Evolutionary conservation across 2,888 invertebrate genomes (phyloP).

Genomic region (Ormyrus thymus): DNA sequence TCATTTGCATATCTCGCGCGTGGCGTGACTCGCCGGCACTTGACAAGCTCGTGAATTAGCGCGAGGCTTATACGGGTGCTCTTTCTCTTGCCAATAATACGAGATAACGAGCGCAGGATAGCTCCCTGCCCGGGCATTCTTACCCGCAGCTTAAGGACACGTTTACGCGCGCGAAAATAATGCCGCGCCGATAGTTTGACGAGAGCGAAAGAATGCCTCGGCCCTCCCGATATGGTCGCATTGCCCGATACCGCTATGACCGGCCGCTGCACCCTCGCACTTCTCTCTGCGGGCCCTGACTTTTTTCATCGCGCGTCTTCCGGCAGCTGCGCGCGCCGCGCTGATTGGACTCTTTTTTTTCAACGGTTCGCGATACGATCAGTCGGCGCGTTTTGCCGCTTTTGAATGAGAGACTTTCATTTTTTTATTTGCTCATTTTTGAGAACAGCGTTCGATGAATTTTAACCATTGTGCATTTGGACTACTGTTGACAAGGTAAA

Average conservation of each 20-base stretch:
- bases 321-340: no score
- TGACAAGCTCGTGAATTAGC: constrained; percentile 58
- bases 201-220: constrained; percentile 51
- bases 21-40: constrained; percentile 56
- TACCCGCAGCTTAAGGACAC: no score
- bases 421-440: no score
- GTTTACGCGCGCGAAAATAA: background rate
- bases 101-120: background rate
- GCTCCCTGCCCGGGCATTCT: no score
- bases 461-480: no score
- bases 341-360: no score
- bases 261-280: constrained; percentile 9
- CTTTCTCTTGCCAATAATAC: constrained; percentile 11
- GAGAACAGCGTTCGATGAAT: no score
- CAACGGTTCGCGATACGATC: no score
- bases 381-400: no score
- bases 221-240: constrained; percentile 70
- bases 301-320: constrained; percentile 10
- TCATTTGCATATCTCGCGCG: constrained; percentile 62
- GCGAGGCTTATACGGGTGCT: constrained; percentile 18
- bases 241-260: constrained; percentile 63
- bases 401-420: no score
- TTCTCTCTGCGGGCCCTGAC: background rate
- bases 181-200: background rate
- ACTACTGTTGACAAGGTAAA: no score